These are phyloP conservation scores for Aphelenchoides besseyi DNA, from an alignment of 1,140 invertebrate species.

Conservation along the genomic window DNA sequence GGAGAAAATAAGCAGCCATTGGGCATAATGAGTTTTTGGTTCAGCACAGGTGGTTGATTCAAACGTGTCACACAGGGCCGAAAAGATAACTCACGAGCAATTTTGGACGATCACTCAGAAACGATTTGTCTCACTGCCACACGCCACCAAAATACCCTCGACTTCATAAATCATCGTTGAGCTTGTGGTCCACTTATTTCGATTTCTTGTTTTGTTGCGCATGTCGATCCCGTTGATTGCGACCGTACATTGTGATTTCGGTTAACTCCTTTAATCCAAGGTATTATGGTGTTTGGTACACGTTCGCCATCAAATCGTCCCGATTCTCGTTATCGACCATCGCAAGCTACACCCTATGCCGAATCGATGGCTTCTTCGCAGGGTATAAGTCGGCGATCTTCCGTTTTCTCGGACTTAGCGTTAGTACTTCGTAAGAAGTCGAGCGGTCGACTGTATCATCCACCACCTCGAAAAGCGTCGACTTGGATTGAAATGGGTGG, in stretches of 20 bases:
- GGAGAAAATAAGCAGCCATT: constrained; percentile 1
- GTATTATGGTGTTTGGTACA: not conserved
- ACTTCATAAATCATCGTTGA: not conserved
- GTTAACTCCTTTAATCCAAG: not conserved
- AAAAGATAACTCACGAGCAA: not conserved
- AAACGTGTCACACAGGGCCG: too few species aligned
- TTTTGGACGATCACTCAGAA: not conserved
- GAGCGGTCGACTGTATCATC: constrained; percentile 25
- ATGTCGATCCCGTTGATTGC: not conserved
- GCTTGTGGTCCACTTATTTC: too few species aligned
- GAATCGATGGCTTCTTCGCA: not conserved
- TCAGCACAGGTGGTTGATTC: not conserved
- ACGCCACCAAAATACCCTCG: not conserved
- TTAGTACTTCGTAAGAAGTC: constrained; percentile 62
- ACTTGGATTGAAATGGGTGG: not conserved
- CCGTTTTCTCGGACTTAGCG: constrained; percentile 56
- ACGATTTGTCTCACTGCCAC: not conserved
- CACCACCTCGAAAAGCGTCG: constrained; percentile 14
- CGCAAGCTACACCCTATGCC: not conserved
- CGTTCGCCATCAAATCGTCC: constrained; percentile 1
- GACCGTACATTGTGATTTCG: not conserved
- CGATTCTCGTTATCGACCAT: not conserved
- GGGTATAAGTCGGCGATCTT: constrained; percentile 48
- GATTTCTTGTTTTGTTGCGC: not conserved
- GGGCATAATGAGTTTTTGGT: not conserved